Evolutionary conservation across 2,888 invertebrate species (phyloP).

Genomic region (Apocheima hispidaria): DNA sequence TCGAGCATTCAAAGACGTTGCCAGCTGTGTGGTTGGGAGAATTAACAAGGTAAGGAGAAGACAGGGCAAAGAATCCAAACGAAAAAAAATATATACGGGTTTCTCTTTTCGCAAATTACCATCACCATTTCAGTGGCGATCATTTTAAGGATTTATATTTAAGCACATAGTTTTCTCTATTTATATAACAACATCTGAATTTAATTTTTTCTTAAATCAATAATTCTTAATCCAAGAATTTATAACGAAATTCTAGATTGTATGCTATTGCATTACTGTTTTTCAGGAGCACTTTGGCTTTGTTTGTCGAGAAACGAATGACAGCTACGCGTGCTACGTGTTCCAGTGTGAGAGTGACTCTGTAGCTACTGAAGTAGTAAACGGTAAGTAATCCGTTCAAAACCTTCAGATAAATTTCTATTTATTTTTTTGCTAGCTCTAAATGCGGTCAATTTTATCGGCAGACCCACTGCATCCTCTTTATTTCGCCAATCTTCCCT

Average conservation of each 20-base stretch:
- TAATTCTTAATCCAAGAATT: too few relatives aligned
- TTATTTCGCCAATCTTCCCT: too few relatives aligned
- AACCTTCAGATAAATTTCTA: not conserved
- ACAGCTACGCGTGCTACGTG: conserved; percentile 92
- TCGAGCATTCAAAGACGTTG: conserved; percentile 95
- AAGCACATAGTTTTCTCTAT: too few relatives aligned
- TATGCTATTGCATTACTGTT: not conserved
- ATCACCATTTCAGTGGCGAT: too few relatives aligned
- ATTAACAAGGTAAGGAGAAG: conserved; percentile 75
- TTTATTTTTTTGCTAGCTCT: too few relatives aligned
- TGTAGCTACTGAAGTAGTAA: conserved; percentile 92
- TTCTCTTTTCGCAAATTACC: too few relatives aligned
- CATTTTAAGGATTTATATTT: too few relatives aligned
- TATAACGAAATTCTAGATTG: too few relatives aligned
- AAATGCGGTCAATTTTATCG: too few relatives aligned
- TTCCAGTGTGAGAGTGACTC: conserved; percentile 94
- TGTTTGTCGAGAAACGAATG: conserved; percentile 92
- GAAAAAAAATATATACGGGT: not conserved
- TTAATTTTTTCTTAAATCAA: too few relatives aligned
- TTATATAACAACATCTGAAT: too few relatives aligned
- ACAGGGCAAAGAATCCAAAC: not conserved
- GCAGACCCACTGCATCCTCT: too few relatives aligned
- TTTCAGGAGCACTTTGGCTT: conserved; percentile 94
- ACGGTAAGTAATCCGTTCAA: conserved; percentile 75
- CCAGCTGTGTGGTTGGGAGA: conserved; percentile 95